Percentiles rank a stretch among this genome's conserved stretches.
These are phyloP conservation scores for Pachyseris speciosa DNA, from an alignment of 64 coral and sea anemone genomes.

Conservation along the genomic window DNA sequence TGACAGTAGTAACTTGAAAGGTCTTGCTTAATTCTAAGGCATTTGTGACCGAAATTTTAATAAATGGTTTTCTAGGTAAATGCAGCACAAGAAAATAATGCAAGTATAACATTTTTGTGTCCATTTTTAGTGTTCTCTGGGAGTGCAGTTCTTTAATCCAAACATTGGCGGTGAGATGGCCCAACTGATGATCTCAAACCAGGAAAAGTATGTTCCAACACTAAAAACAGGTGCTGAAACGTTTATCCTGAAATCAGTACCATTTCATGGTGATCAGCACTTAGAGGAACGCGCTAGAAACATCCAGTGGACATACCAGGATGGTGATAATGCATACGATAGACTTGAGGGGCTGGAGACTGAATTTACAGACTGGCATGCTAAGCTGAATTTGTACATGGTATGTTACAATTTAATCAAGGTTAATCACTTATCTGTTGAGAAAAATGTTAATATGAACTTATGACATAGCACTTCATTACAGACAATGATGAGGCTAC, in stretches of 20 bases:
- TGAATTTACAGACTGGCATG: constrained; percentile 64
- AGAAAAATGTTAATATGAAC: constrained; percentile 3
- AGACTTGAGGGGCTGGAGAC: constrained; percentile 9
- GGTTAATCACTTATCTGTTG: not conserved
- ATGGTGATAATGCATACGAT: constrained; percentile 27
- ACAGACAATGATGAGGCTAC: not conserved
- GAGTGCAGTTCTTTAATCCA: constrained; percentile 39
- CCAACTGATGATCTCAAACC: constrained; percentile 44
- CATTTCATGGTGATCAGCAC: constrained; percentile 25
- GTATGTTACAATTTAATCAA: constrained; percentile 31
- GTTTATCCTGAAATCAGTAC: not conserved
- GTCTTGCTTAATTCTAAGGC: constrained; percentile 5
- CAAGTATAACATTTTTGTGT: constrained; percentile 3
- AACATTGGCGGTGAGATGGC: constrained; percentile 66
- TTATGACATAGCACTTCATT: not conserved
- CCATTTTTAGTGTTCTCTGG: constrained; percentile 30
- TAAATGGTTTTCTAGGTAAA: constrained; percentile 5
- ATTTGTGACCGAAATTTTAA: not conserved
- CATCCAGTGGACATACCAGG: constrained; percentile 14
- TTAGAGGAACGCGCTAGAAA: constrained; percentile 55
- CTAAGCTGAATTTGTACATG: constrained; percentile 41
- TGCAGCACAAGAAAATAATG: not conserved
- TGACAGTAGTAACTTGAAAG: not conserved
- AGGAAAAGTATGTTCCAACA: constrained; percentile 52
- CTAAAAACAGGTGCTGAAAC: not conserved